Percentiles rank a stretch among this genome's conserved stretches.
phyloP scores from a whole-genome alignment of 2,888 invertebrate genomes.

The Ormyrus labotus region DNA sequence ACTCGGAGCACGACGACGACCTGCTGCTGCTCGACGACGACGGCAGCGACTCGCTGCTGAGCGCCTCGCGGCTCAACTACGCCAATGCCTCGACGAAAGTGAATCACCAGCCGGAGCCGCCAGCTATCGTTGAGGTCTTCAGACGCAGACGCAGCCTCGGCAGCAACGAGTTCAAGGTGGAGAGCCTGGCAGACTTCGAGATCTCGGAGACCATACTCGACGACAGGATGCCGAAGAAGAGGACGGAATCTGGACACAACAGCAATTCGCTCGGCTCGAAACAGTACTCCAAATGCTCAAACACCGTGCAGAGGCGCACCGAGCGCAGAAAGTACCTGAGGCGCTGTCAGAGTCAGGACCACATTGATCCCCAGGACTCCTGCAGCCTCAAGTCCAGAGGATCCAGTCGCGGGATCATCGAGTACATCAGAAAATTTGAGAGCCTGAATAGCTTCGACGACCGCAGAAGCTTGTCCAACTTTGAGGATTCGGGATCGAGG shows the following conservation, averaged over 20 bases:
- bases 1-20: slow-evolving; percentile 47
- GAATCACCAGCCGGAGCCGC: background rate
- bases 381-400: slow-evolving; percentile 61
- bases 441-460: slow-evolving; percentile 72
- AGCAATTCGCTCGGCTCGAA: slow-evolving; percentile 54
- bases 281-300: slow-evolving; percentile 57
- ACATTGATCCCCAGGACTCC: slow-evolving; percentile 65
- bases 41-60: slow-evolving; percentile 84
- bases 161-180: slow-evolving; percentile 34
- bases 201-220: slow-evolving; percentile 56
- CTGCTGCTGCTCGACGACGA: slow-evolving; percentile 64
- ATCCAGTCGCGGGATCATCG: slow-evolving; percentile 66
- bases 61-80: slow-evolving; percentile 78
- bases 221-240: slow-evolving; percentile 33
- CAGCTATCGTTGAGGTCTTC: slow-evolving; percentile 28
- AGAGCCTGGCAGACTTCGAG: slow-evolving; percentile 58
- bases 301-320: slow-evolving; percentile 51
- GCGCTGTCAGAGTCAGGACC: slow-evolving; percentile 71
- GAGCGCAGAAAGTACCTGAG: slow-evolving; percentile 65
- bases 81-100: slow-evolving; percentile 7
- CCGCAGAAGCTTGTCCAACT: slow-evolving; percentile 64
- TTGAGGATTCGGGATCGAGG: slow-evolving; percentile 56
- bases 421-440: slow-evolving; percentile 72
- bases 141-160: slow-evolving; percentile 27
- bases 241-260: slow-evolving; percentile 42